phyloP scores from a whole-genome alignment of 2,113 vertebrate genomes.

The Plecotus auritus region DNA sequence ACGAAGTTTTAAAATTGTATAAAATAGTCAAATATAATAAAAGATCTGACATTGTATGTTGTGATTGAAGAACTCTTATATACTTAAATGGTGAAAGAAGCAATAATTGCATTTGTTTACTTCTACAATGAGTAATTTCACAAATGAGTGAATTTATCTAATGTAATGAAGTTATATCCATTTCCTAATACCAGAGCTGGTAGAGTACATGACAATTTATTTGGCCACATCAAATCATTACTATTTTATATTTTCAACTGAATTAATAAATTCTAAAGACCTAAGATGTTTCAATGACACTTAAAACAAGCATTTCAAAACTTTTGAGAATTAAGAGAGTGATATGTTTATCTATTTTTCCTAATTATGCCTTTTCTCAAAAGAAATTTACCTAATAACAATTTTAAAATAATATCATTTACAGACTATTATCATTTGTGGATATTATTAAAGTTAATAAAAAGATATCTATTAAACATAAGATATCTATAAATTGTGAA shows the following conservation, averaged over 20 bases:
- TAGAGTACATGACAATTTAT: not conserved
- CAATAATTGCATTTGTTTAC: not conserved
- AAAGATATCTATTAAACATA: not conserved
- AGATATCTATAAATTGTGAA: not conserved
- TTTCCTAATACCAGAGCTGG: not conserved
- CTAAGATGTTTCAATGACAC: not conserved
- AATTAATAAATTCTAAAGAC: not conserved
- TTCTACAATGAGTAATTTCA: not conserved
- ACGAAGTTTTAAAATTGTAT: not conserved
- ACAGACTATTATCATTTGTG: not conserved
- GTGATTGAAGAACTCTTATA: not conserved
- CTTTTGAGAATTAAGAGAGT: not conserved
- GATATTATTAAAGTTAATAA: not conserved
- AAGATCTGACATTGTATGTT: not conserved
- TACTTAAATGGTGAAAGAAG: not conserved
- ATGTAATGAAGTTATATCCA: not conserved
- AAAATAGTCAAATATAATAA: not conserved
- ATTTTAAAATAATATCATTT: not conserved
- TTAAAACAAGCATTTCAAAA: not conserved
- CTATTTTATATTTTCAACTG: not conserved
- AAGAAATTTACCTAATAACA: not conserved
- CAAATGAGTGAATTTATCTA: not conserved
- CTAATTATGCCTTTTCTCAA: not conserved
- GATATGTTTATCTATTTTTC: not conserved
- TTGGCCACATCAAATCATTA: not conserved